Percentiles rank a stretch among this genome's conserved stretches.
Evolutionary conservation across 2,888 invertebrate genomes (phyloP).

Genomic region (Acanthosepion lycidas): DNA sequence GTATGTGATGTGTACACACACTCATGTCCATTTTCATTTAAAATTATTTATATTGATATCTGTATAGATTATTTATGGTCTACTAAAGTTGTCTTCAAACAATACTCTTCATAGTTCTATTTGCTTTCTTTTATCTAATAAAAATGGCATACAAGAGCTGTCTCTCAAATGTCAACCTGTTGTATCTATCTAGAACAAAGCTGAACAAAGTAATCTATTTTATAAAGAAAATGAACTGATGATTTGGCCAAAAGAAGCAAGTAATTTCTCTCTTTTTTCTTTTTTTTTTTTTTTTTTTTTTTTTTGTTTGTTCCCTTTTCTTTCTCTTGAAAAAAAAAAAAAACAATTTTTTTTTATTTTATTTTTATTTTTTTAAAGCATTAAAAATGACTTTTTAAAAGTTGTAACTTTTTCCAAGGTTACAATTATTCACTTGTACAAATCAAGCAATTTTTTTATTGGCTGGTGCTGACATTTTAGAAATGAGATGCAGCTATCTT

Average conservation of each 20-base stretch:
- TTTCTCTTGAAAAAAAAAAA: neutral
- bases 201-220: neutral
- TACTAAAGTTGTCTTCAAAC: neutral
- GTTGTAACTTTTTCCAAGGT: neutral
- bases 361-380: neutral
- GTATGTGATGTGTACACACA: neutral
- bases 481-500: neutral
- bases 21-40: neutral
- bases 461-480: neutral
- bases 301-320: neutral
- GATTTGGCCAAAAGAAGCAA: neutral
- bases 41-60: neutral
- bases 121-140: neutral
- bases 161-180: neutral
- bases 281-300: too few relatives aligned
- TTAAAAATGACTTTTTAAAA: neutral
- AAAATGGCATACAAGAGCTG: neutral
- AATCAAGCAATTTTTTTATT: neutral
- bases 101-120: neutral
- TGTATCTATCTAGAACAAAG: neutral
- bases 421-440: neutral
- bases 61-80: neutral
- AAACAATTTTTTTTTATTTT: neutral
- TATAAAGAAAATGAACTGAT: neutral
- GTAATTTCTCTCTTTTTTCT: neutral